Evolutionary conservation across 2,113 vertebrate species (phyloP).

Genomic region (Illadopsis cleaveri): DNA sequence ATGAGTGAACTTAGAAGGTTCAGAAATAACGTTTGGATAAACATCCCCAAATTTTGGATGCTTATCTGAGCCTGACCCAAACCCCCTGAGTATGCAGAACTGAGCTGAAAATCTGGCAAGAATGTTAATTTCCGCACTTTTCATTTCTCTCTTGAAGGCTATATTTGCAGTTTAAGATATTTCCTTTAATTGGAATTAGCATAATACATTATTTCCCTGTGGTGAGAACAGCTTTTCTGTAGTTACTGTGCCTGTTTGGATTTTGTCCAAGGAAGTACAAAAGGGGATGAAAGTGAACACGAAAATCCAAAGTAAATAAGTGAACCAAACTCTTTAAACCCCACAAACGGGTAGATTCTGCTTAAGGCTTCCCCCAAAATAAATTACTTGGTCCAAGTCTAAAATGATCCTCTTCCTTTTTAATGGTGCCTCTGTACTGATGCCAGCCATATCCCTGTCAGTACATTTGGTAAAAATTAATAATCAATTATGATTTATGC

Average conservation of each 20-base stretch:
- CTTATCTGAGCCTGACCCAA: conserved; percentile 68
- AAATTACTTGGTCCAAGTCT: not conserved
- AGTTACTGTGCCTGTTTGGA: conserved; percentile 48
- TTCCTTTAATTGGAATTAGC: conserved; percentile 68
- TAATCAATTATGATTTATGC: not conserved
- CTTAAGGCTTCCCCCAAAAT: not conserved
- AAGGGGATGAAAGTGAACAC: conserved; percentile 35
- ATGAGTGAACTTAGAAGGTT: conserved; percentile 43
- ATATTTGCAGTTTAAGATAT: conserved; percentile 64
- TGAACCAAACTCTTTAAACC: conserved; percentile 21
- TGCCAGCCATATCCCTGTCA: not conserved
- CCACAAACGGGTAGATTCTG: not conserved
- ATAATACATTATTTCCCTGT: conserved; percentile 70
- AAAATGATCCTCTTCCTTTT: not conserved
- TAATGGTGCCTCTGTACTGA: not conserved
- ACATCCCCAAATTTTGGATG: conserved; percentile 64
- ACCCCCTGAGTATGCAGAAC: conserved; percentile 47
- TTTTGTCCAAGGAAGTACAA: conserved; percentile 53
- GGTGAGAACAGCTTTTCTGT: conserved; percentile 63
- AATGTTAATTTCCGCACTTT: conserved; percentile 66
- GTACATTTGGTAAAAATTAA: not conserved
- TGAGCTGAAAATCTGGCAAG: conserved; percentile 66
- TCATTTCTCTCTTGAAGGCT: conserved; percentile 67
- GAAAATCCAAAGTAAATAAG: conserved; percentile 51
- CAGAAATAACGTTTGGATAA: conserved; percentile 64